Evolutionary conservation across 1,140 invertebrate genomes (phyloP).

Genomic region (Saccostrea cuccullata): DNA sequence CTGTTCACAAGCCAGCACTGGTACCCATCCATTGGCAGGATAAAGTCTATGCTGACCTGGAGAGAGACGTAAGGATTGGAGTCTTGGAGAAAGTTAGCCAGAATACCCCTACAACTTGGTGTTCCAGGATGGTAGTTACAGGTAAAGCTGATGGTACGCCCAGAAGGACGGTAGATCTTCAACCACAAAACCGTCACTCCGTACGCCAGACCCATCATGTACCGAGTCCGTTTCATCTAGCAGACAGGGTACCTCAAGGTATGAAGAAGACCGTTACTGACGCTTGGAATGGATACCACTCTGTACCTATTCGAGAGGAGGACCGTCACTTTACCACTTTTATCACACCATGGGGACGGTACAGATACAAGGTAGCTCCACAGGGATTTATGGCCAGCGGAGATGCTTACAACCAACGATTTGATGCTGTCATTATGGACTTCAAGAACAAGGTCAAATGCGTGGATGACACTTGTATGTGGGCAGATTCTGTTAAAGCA

Average conservation of each 20-base stretch:
- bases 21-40: constrained; percentile 55
- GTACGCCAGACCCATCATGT: constrained; percentile 43
- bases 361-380: constrained; percentile 62
- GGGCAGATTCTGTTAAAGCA: too few relatives aligned
- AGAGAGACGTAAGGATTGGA: background rate
- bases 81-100: background rate
- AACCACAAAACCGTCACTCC: background rate
- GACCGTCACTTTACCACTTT: constrained; percentile 59
- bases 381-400: constrained; percentile 65
- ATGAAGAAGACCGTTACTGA: constrained; percentile 54
- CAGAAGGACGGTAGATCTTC: background rate
- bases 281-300: constrained; percentile 57
- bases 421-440: constrained; percentile 58
- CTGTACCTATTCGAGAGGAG: constrained; percentile 51
- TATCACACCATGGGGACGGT: constrained; percentile 64
- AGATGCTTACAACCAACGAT: constrained; percentile 57
- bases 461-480: too few relatives aligned
- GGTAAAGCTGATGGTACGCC: background rate
- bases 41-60: constrained; percentile 40
- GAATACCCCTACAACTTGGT: background rate
- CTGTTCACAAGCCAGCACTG: constrained; percentile 52
- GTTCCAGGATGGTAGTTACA: background rate
- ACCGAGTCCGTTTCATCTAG: constrained; percentile 46
- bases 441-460: constrained; percentile 61
- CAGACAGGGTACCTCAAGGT: constrained; percentile 38